Evolutionary conservation across 2,797 vertebrate genomes (phyloP).

Genomic region (Odontamblyopus lacepedii): DNA sequence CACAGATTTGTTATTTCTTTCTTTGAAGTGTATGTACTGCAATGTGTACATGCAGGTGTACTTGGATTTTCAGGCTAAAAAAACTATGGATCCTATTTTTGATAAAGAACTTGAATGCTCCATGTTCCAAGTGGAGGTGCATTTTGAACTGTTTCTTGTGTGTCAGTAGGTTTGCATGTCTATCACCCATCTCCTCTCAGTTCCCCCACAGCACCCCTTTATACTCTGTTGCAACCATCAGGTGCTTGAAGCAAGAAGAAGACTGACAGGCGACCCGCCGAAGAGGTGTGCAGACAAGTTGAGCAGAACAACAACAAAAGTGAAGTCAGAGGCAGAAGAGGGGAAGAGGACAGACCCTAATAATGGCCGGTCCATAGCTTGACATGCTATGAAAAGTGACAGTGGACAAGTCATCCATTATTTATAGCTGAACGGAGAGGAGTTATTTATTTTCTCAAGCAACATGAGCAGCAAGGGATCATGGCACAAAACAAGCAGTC

Average conservation of each 20-base stretch:
- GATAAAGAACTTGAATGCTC: conserved; percentile 41
- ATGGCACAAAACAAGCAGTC: conserved; percentile 81
- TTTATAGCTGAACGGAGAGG: conserved; percentile 77
- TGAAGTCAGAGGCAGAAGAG: conserved; percentile 65
- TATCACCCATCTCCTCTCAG: conserved; percentile 40
- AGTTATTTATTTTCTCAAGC: conserved; percentile 79
- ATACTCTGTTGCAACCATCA: conserved; percentile 60
- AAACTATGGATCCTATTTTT: conserved; percentile 30
- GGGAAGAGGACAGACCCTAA: conserved; percentile 76
- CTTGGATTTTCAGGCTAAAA: conserved; percentile 17
- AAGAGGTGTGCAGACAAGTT: conserved; percentile 71
- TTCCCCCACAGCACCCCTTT: conserved; percentile 53
- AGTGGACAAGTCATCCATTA: conserved; percentile 85
- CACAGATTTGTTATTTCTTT: too few species aligned
- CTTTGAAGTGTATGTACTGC: background rate
- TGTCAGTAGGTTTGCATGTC: conserved; percentile 17
- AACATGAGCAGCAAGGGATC: conserved; percentile 77
- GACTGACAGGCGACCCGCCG: conserved; percentile 68
- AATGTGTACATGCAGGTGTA: background rate
- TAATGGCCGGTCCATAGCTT: conserved; percentile 75
- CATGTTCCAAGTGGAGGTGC: conserved; percentile 50
- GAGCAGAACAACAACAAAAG: conserved; percentile 77
- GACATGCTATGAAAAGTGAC: conserved; percentile 83
- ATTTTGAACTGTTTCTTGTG: conserved; percentile 41
- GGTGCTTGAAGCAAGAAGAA: conserved; percentile 46